Evolutionary conservation across 2,888 invertebrate species (phyloP), one percentile per base, ranked within the genome.

Genomic region (Eulithis prunata): DNA sequence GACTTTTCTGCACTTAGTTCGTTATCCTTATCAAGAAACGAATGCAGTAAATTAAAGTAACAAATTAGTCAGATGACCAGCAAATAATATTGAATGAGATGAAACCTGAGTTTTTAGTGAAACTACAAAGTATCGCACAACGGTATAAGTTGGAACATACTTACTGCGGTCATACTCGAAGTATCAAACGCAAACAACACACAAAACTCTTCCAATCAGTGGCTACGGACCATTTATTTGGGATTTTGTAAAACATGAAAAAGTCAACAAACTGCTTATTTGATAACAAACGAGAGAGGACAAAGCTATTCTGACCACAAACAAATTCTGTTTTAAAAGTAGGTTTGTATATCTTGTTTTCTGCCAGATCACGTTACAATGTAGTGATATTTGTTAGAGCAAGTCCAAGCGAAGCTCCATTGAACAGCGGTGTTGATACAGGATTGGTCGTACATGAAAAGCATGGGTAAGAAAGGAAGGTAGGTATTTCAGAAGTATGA

Each of bases 341-440:
- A 32, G 32, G 32, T 32, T 32, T 32, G 32, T 32, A 41, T 10
- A 51, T 58, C 32, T 51, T 51, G 21, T 51, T 51, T 51, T 58
- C 58, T 41, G 58, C 41, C 8, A 8, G 14, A 38, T 7, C 57
- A 38, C 46, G 13, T 57, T 49, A 45, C 43, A 21, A 52, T 51
- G 49, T 32, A 32, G n/a, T 58, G 10, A 38, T 43, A 38, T 45
- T 28, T 41, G 28, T 52, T 32, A 46, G 45, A 45, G 38, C 38
- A 46, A 43, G 11, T 49, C 45, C 14, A 62, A 62, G 62, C 62
- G 43, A 62, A 62, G 62, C 62, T 43, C 51, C 56, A 12, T 14
- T 14, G 49, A 51, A 36, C 46, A 56, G 61, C 56, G 12, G 47
- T 12, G 38, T 57, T 12, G 11, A 28, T 52, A 8, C 6, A 51